A percentile compares a stretch with the other conserved stretches of the same genome.
Evolutionary conservation across 2,113 vertebrate genomes (phyloP).

Genomic region (Symphodus melops): DNA sequence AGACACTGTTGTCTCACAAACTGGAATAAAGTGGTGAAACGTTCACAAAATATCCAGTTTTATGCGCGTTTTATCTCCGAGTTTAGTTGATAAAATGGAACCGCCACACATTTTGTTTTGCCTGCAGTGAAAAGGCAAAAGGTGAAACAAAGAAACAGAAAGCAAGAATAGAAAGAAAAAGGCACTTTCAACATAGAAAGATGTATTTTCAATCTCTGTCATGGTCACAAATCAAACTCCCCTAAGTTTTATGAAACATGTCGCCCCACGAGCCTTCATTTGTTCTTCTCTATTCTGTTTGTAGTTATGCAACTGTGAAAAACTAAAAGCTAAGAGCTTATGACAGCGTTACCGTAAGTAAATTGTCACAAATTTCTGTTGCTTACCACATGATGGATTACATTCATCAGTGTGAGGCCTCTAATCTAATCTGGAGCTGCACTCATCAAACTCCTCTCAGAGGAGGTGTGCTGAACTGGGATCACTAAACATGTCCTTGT

Average conservation of each 20-base stretch:
- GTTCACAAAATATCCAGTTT: slow-evolving; percentile 75
- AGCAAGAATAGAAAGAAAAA: slow-evolving; percentile 58
- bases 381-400: slow-evolving; percentile 80
- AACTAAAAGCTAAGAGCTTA: slow-evolving; percentile 64
- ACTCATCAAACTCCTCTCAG: slow-evolving; percentile 72
- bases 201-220: slow-evolving; percentile 75
- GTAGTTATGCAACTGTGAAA: slow-evolving; percentile 57
- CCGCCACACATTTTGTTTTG: slow-evolving; percentile 75
- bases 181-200: slow-evolving; percentile 60
- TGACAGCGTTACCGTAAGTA: slow-evolving; percentile 70
- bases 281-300: slow-evolving; percentile 69
- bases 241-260: slow-evolving; percentile 62
- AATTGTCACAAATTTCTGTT: slow-evolving; percentile 73
- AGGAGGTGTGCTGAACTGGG: slow-evolving; percentile 65
- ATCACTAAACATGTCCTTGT: slow-evolving; percentile 75
- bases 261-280: slow-evolving; percentile 53
- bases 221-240: slow-evolving; percentile 75
- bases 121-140: slow-evolving; percentile 79
- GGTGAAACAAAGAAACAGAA: slow-evolving; percentile 71
- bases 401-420: slow-evolving; percentile 71
- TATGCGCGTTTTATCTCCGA: slow-evolving; percentile 74
- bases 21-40: slow-evolving; percentile 71
- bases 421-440: slow-evolving; percentile 76
- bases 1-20: slow-evolving; percentile 71
- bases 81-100: slow-evolving; percentile 74